These are phyloP conservation scores for Rhagophthalmus giganteus DNA, from an alignment of 2,888 invertebrate genomes.

Conservation along the genomic window DNA sequence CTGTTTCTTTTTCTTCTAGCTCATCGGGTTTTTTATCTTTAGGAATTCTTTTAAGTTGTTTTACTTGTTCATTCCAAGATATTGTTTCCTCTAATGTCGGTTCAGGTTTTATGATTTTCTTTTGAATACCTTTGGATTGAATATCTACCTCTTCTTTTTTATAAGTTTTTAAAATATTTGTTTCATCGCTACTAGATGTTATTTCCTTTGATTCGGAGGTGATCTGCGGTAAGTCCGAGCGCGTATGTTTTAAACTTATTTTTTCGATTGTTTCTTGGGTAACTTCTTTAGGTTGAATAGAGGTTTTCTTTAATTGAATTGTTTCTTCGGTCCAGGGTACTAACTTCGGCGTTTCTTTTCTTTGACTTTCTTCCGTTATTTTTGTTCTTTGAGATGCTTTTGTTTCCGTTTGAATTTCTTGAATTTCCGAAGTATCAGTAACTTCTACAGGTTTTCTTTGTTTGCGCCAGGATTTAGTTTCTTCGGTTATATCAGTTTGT, in stretches of 20 bases:
- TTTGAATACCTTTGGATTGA: neutral
- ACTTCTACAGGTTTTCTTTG: neutral
- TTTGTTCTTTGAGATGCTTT: neutral
- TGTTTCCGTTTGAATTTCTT: neutral
- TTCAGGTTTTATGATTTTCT: constrained; percentile 12
- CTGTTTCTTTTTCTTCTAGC: constrained; percentile 4
- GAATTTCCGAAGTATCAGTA: constrained; percentile 1
- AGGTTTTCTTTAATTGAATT: constrained; percentile 58
- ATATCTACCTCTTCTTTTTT: constrained; percentile 44
- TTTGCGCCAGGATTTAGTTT: neutral
- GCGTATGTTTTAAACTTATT: neutral
- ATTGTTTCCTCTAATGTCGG: neutral
- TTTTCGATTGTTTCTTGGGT: constrained; percentile 50
- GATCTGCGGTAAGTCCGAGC: too few species aligned
- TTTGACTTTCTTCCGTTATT: neutral
- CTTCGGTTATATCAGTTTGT: neutral
- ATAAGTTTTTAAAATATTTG: constrained; percentile 44
- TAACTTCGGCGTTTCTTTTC: neutral
- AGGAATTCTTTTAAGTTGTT: neutral
- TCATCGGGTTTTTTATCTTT: neutral
- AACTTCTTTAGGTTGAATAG: constrained; percentile 37
- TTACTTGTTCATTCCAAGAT: neutral
- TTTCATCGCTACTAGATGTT: neutral
- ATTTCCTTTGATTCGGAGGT: neutral
- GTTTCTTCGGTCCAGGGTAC: constrained; percentile 65